phyloP scores from a whole-genome alignment of 1,140 invertebrate genomes.

The Ceratina australensis region DNA sequence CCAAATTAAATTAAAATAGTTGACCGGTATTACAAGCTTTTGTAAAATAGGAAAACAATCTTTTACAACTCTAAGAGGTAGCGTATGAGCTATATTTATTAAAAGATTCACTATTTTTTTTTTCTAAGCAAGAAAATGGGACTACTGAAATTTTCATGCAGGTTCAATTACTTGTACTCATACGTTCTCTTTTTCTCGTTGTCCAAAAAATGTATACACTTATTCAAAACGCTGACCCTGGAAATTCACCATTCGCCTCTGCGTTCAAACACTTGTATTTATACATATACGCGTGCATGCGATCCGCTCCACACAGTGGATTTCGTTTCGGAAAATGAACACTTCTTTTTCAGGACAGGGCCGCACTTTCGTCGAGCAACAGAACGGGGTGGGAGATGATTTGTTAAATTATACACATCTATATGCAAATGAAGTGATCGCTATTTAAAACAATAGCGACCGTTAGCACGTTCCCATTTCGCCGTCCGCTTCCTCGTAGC shows the following conservation, averaged over 20 bases:
- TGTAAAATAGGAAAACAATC: constrained; percentile 1
- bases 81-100: too few relatives aligned
- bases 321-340: constrained; percentile 44
- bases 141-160: background rate
- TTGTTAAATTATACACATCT: background rate
- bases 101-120: background rate
- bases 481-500: background rate
- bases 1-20: too few relatives aligned
- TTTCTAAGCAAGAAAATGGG: background rate
- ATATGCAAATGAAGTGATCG: constrained; percentile 5
- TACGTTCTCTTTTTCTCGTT: constrained; percentile 8
- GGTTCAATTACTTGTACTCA: background rate
- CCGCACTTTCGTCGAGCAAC: constrained; percentile 41
- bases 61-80: too few relatives aligned
- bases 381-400: background rate
- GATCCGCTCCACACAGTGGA: constrained; percentile 27
- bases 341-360: constrained; percentile 43
- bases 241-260: constrained; percentile 22
- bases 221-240: background rate
- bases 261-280: constrained; percentile 4
- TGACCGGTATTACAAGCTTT: background rate
- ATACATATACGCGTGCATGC: background rate
- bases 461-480: background rate
- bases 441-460: constrained; percentile 29
- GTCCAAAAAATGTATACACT: background rate